Percentiles rank a stretch among this genome's conserved stretches.
Conservation (phyloP, 1,140 invertebrate genomes). For the Ips typographus region DNA sequence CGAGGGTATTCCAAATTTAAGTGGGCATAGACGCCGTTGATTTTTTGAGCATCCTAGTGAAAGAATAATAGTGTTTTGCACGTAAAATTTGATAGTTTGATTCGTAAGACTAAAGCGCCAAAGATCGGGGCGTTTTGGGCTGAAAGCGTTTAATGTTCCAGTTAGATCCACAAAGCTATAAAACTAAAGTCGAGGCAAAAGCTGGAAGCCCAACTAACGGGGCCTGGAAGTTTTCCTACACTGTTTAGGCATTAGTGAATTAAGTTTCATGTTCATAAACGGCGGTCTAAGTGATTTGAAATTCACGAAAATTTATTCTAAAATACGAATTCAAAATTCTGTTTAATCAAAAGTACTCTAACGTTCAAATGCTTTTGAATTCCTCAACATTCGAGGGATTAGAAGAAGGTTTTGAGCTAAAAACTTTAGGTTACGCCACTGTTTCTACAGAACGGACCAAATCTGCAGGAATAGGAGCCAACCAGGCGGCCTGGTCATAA, state of each 20-base stretch:
- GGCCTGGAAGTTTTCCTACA: constrained; percentile 16
- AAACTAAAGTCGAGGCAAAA: constrained; percentile 31
- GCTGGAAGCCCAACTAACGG: constrained; percentile 28
- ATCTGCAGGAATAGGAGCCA: constrained; percentile 31
- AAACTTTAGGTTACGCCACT: constrained; percentile 10
- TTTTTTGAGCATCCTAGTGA: too few species aligned
- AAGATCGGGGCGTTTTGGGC: constrained; percentile 18
- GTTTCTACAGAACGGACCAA: constrained; percentile 7
- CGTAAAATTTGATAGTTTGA: neutral
- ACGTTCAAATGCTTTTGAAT: too few species aligned
- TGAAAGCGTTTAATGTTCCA: constrained; percentile 16
- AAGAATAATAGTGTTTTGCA: too few species aligned
- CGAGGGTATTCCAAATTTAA: too few species aligned
- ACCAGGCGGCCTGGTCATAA: constrained; percentile 29
- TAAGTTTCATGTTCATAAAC: constrained; percentile 12
- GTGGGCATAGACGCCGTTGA: too few species aligned
- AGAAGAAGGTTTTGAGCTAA: neutral
- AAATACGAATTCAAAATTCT: neutral
- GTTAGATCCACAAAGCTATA: constrained; percentile 25
- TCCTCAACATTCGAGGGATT: neutral
- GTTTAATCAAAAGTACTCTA: too few species aligned
- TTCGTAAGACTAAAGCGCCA: constrained; percentile 1
- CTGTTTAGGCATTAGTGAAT: constrained; percentile 20
- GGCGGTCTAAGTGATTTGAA: neutral
- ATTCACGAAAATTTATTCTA: neutral